A percentile compares a stretch with the other conserved stretches of the same genome.
Evolutionary conservation across 2,797 vertebrate genomes (phyloP).

Genomic region (Sebastiscus tertius): DNA sequence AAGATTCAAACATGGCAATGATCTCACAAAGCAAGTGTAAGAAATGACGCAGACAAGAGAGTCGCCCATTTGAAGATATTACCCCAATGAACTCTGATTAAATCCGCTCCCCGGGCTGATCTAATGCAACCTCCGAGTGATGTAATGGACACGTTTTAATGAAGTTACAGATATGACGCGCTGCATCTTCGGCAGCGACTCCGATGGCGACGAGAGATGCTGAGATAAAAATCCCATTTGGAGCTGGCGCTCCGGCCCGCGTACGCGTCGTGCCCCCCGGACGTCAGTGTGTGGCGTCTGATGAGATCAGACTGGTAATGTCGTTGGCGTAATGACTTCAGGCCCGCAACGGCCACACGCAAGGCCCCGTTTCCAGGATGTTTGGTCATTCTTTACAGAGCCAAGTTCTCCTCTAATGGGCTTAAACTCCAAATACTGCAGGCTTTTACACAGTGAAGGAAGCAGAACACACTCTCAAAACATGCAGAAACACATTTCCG

Average conservation of each 20-base stretch:
- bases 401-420: slow-evolving; percentile 30
- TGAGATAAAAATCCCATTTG: slow-evolving; percentile 73
- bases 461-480: not conserved
- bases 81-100: slow-evolving; percentile 66
- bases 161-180: slow-evolving; percentile 68
- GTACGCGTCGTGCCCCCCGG: slow-evolving; percentile 21
- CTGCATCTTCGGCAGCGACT: slow-evolving; percentile 59
- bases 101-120: slow-evolving; percentile 57
- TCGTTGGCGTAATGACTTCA: slow-evolving; percentile 65
- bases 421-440: slow-evolving; percentile 33
- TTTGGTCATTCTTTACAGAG: slow-evolving; percentile 45
- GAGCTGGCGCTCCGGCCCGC: slow-evolving; percentile 43
- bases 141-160: slow-evolving; percentile 78
- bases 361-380: slow-evolving; percentile 43
- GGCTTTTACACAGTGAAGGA: slow-evolving; percentile 19
- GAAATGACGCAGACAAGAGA: slow-evolving; percentile 32
- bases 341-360: slow-evolving; percentile 27
- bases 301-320: slow-evolving; percentile 77
- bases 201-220: slow-evolving; percentile 60
- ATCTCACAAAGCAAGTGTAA: slow-evolving; percentile 22
- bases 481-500: slow-evolving; percentile 1
- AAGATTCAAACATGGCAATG: not conserved
- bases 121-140: slow-evolving; percentile 68
- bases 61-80: slow-evolving; percentile 52
- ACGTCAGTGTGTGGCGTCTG: slow-evolving; percentile 56